Percentiles rank a stretch among this genome's conserved stretches.
Evolutionary conservation across 2,113 vertebrate genomes (phyloP).

Genomic region (Seriola dumerili): DNA sequence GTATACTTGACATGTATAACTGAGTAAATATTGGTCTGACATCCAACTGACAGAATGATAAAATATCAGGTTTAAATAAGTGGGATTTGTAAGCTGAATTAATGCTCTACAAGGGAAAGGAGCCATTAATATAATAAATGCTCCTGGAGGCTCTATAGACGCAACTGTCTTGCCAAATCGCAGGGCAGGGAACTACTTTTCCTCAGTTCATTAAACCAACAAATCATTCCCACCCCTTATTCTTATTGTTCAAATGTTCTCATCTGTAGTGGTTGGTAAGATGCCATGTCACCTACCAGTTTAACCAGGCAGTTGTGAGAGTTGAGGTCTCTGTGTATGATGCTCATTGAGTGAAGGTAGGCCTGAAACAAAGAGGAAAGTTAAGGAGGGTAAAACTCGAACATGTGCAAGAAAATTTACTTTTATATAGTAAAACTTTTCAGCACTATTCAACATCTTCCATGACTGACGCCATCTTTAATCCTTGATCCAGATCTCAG

Average conservation of each 20-base stretch:
- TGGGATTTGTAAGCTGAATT: neutral
- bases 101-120: neutral
- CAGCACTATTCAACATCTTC: neutral
- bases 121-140: neutral
- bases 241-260: neutral
- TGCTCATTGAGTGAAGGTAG: conserved; percentile 94
- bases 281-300: conserved; percentile 85
- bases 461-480: neutral
- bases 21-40: neutral
- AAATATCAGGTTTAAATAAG: neutral
- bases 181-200: neutral
- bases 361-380: conserved; percentile 83
- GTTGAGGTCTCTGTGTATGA: conserved; percentile 95
- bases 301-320: conserved; percentile 97
- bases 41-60: neutral
- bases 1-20: neutral
- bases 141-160: neutral
- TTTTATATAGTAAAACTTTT: neutral
- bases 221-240: conserved; percentile 1
- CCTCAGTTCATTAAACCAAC: neutral
- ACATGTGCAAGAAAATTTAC: neutral
- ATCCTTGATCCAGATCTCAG: neutral
- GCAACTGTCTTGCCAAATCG: neutral
- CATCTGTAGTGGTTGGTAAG: neutral
- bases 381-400: neutral